These are phyloP conservation scores for Julus scanicus DNA, from an alignment of 2,888 invertebrate genomes.

Conservation along the genomic window DNA sequence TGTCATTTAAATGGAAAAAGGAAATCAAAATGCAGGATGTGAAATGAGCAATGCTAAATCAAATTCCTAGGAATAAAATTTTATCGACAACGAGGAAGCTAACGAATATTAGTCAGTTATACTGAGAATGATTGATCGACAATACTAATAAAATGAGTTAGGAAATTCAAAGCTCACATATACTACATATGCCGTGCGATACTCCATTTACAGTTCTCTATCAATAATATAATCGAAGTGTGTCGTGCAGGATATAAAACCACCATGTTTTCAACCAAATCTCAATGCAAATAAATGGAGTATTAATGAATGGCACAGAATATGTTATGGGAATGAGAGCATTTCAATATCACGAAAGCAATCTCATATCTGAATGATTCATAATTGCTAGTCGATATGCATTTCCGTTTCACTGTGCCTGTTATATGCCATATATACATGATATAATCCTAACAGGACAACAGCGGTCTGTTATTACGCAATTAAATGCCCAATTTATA, in stretches of 20 bases:
- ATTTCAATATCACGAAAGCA: neutral
- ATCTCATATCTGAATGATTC: constrained; percentile 7
- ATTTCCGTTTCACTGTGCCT: constrained; percentile 5
- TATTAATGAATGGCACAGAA: constrained; percentile 1
- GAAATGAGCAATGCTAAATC: constrained; percentile 9
- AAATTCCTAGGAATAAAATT: neutral
- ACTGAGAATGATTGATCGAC: neutral
- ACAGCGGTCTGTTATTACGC: constrained; percentile 10
- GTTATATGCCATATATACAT: constrained; percentile 9
- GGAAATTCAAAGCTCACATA: neutral
- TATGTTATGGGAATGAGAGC: constrained; percentile 9
- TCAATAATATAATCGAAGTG: constrained; percentile 26
- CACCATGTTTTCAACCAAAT: too few relatives aligned
- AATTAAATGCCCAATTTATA: neutral
- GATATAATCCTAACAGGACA: constrained; percentile 11
- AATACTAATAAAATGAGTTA: constrained; percentile 2
- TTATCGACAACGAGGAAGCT: neutral
- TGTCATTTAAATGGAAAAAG: neutral
- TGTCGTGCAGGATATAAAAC: neutral
- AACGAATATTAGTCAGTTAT: neutral
- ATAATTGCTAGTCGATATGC: neutral
- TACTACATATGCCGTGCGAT: too few relatives aligned
- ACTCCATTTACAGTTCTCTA: neutral
- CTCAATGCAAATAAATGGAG: constrained; percentile 19
- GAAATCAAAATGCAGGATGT: constrained; percentile 1